Evolutionary conservation across 2,113 vertebrate species (phyloP), one percentile per base, ranked within the genome.

Genomic region (Bettongia penicillata): DNA sequence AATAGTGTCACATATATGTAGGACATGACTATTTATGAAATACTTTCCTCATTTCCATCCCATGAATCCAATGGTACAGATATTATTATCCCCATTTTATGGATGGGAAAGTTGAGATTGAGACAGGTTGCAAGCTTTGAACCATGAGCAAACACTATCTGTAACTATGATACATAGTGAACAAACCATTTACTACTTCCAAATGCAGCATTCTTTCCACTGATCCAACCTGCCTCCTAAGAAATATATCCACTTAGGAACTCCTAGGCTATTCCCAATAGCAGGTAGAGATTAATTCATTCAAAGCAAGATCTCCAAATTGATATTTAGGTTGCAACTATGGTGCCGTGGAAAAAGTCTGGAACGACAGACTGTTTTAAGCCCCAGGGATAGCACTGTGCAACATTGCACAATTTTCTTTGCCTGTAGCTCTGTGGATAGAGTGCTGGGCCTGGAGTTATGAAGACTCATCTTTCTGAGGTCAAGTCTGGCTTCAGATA

Each of bases 101-200:
- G 94, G 91, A 89, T 84, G 48, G 94, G 8, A 91, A 95, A 90
- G 53, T n/a, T 24, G n/a, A 97, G 95, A 47, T 89, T 93, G n/a
- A 91, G 77, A 55, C 37, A 94, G 25, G 37, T 26, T 57, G 12
- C 31, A 68, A 68, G 55, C 12, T 12, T 68, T 68, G 31, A 12
- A 16, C 61, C 10, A 11, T 57, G 53, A 55, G 53, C 26, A 57
- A 57, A 26, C 26, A 28, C 9, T 57, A 28, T 10, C 0, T 57
- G 9, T 57, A 28, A 57, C 8, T 57, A 28, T 57, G 26, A 57
- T 57, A 14, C 28, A 37, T 14, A 61, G 68, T 31, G 31, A 31
- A 28, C 37, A 77, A 77, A 16, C 7, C 68, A n/a, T 77, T 68
- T 16, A 37, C 61, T n/a, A 3, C 12, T 68, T 37, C 61, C 31